Percentiles rank a stretch among this genome's conserved stretches.
Conservation (phyloP, 2,797 vertebrate genomes). For the Lepilemur septentrionalis region DNA sequence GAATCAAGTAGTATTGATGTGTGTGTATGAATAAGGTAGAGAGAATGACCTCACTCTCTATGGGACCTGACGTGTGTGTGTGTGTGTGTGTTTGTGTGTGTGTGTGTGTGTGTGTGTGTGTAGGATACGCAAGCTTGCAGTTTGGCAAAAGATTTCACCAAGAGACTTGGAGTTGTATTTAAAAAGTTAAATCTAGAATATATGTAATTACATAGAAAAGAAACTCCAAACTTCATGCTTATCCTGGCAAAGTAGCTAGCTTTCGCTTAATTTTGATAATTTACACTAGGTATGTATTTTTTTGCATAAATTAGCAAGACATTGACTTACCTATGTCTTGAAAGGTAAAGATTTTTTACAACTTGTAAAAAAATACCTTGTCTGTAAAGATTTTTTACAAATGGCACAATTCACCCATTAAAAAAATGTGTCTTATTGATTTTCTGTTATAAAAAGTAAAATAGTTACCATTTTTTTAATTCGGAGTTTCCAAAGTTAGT, state of each 20-base stretch:
- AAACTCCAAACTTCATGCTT: not conserved
- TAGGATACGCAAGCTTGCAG: not conserved
- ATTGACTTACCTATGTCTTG: not conserved
- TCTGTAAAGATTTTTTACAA: not conserved
- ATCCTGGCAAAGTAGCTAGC: not conserved
- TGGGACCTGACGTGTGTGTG: not conserved
- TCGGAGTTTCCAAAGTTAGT: not conserved
- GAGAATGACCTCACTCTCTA: not conserved
- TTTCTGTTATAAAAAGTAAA: slow-evolving; percentile 19
- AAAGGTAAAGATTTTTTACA: not conserved
- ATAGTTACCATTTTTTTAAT: not conserved
- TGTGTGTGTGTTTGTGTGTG: not conserved
- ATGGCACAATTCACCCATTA: not conserved
- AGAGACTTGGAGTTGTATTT: not conserved
- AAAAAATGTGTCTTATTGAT: not conserved
- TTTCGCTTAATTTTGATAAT: not conserved
- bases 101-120: not conserved
- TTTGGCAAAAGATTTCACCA: not conserved
- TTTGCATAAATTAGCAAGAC: not conserved
- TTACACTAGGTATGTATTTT: not conserved
- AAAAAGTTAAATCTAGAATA: slow-evolving; percentile 19
- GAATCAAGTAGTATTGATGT: not conserved
- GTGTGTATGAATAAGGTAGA: not conserved
- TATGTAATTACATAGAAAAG: not conserved
- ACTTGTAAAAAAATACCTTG: not conserved